These are phyloP conservation scores for Columbina picui DNA, from an alignment of 2,113 vertebrate species.

Conservation along the genomic window DNA sequence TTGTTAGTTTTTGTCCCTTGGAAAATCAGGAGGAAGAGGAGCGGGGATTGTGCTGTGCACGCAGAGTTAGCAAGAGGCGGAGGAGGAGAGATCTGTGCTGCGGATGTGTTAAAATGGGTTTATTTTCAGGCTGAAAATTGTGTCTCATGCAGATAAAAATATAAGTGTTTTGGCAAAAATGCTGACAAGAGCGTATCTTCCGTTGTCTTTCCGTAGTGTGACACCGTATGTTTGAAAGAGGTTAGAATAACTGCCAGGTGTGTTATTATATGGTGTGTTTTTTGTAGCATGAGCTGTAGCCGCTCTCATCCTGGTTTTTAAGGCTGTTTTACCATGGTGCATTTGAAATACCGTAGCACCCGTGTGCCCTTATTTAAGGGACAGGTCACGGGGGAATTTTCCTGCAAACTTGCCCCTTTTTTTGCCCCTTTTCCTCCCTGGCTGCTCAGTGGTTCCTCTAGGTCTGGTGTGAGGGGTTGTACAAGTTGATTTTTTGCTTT, in stretches of 20 bases:
- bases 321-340: background rate
- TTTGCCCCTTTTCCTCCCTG: background rate
- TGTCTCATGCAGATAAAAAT: constrained; percentile 33
- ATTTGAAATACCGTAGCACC: background rate
- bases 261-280: accelerated
- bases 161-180: background rate
- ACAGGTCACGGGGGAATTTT: background rate
- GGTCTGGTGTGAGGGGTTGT: background rate
- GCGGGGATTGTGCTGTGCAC: background rate
- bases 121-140: constrained; percentile 33
- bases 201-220: background rate
- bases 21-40: background rate
- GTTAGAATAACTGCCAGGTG: background rate
- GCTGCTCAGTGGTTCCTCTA: background rate
- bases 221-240: background rate
- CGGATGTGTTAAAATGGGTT: background rate
- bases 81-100: constrained; percentile 24
- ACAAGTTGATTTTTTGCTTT: background rate
- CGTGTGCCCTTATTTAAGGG: background rate
- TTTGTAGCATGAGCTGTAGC: background rate
- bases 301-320: background rate
- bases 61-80: background rate
- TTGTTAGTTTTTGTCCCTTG: background rate
- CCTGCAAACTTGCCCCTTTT: background rate
- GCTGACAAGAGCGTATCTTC: background rate